Conservation (phyloP, 1,140 invertebrate genomes). For the Oppia nitens region DNA sequence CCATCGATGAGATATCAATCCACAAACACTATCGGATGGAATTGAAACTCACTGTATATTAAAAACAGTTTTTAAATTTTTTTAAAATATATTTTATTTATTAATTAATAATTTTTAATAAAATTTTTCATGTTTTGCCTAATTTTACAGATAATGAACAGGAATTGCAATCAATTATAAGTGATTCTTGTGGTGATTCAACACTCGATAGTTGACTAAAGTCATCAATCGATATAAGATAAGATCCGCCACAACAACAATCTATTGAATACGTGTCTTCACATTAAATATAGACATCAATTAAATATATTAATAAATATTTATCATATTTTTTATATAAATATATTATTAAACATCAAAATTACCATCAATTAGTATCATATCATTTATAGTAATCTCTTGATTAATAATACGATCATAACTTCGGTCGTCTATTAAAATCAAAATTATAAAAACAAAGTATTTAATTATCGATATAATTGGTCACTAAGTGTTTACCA, state of each 20-base stretch:
- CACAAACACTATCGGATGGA: neutral
- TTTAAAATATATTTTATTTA: neutral
- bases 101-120: neutral
- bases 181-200: neutral
- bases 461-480: no score
- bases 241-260: neutral
- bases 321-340: no score
- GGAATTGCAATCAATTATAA: neutral
- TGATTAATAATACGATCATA: conserved; percentile 2
- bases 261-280: neutral
- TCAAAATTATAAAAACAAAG: no score
- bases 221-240: neutral
- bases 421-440: neutral
- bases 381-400: neutral
- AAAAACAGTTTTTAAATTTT: neutral
- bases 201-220: neutral
- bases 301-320: no score
- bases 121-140: neutral
- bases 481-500: conserved; percentile 8
- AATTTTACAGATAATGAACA: conserved; percentile 4
- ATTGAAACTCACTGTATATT: neutral
- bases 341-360: no score
- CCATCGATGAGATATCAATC: no score
- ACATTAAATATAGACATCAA: no score
- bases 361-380: conserved; percentile 6